Conservation (phyloP, 2,113 vertebrate species). For the Pantherophis guttatus region DNA sequence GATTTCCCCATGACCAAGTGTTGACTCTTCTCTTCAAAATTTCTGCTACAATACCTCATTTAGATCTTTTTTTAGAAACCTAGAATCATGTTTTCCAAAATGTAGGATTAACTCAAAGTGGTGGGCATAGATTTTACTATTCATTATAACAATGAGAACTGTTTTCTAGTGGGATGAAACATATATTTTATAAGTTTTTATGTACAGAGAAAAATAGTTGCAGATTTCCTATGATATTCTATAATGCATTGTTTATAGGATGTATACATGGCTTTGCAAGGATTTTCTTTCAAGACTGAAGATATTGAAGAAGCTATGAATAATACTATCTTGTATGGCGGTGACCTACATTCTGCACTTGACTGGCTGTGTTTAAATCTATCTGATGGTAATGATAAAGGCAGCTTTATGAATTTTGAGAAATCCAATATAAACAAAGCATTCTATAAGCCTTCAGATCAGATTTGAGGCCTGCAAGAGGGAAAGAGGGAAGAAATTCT, state of each 20-base stretch:
- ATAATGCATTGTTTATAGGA: conserved; percentile 70
- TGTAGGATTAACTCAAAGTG: not conserved
- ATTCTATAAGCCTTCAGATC: not conserved
- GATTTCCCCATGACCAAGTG: not conserved
- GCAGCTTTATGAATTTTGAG: not conserved
- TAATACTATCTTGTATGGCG: conserved; percentile 88
- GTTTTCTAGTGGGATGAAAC: not conserved
- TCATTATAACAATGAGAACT: not conserved
- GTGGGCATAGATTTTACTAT: not conserved
- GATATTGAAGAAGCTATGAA: conserved; percentile 98
- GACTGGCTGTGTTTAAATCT: conserved; percentile 98
- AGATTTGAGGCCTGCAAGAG: not conserved
- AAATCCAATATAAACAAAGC: not conserved
- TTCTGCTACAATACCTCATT: not conserved
- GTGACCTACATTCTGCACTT: conserved; percentile 94
- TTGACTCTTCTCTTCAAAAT: not conserved
- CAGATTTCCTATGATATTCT: not conserved
- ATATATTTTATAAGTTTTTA: not conserved
- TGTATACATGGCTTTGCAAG: conserved; percentile 90
- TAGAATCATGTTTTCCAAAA: not conserved
- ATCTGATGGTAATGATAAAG: conserved; percentile 78
- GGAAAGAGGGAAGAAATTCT: not conserved
- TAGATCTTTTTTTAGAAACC: not conserved
- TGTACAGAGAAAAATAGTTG: not conserved
- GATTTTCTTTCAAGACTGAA: conserved; percentile 88